These are phyloP conservation scores for Grammatotria lemairii DNA, from an alignment of 2,113 vertebrate species.

Conservation along the genomic window DNA sequence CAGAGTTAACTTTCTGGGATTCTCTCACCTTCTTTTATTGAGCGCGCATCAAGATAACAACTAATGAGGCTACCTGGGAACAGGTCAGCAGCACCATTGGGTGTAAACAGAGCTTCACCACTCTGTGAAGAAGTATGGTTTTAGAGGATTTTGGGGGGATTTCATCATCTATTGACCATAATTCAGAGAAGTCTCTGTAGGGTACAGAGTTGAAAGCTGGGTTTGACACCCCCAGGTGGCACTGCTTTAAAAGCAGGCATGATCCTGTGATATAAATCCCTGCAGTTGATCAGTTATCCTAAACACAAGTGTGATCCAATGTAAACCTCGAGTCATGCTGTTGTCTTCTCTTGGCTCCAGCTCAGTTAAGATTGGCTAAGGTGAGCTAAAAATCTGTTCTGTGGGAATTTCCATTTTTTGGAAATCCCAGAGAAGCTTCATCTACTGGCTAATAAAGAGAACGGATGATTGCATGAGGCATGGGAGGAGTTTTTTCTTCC, in stretches of 20 bases:
- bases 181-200: background rate
- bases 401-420: background rate
- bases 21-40: background rate
- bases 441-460: background rate
- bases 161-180: background rate
- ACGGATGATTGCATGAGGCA: background rate
- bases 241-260: background rate
- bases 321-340: background rate
- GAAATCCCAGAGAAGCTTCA: background rate
- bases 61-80: background rate
- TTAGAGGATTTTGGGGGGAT: background rate
- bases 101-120: rapidly evolving
- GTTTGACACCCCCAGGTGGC: background rate
- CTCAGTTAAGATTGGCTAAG: background rate
- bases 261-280: background rate
- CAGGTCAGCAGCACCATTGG: background rate
- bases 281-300: background rate
- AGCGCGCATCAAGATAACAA: background rate
- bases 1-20: background rate
- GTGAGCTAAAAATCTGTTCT: background rate
- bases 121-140: background rate
- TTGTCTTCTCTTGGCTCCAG: background rate
- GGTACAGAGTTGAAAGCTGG: background rate
- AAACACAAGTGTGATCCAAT: background rate
- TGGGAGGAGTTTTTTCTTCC: constrained; percentile 9